These are phyloP conservation scores for Morpho helenor DNA, from an alignment of 2,888 invertebrate genomes.

Conservation along the genomic window DNA sequence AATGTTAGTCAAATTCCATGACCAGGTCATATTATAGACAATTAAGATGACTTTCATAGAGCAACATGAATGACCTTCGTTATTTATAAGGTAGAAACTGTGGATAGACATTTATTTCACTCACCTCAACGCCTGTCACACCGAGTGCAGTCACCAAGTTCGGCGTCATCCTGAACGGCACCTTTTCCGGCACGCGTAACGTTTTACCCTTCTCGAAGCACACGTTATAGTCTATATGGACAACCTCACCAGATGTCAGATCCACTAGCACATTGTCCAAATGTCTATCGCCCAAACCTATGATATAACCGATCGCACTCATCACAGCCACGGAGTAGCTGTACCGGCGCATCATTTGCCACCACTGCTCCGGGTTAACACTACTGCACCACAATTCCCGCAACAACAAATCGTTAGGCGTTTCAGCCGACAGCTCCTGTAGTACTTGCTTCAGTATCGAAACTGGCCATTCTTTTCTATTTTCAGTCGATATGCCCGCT, in stretches of 20 bases:
- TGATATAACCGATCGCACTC: conserved; percentile 99
- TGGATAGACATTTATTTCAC: conserved; percentile 41
- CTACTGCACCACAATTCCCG: conserved; percentile 97
- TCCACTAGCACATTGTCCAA: conserved; percentile 98
- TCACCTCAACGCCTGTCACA: conserved; percentile 96
- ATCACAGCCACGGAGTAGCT: conserved; percentile 97
- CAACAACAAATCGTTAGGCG: conserved; percentile 93
- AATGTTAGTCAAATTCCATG: no score
- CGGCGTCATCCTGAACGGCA: conserved; percentile 98
- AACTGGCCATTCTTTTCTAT: conserved; percentile 96
- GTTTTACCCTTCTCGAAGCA: conserved; percentile 99
- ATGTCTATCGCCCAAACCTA: conserved; percentile 98
- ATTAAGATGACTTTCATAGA: no score
- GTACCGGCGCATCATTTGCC: conserved; percentile 92
- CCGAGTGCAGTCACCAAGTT: conserved; percentile 96
- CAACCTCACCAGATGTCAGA: conserved; percentile 95
- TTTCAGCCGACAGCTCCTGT: conserved; percentile 91
- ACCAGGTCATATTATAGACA: no score
- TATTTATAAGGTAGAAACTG: background rate
- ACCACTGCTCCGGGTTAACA: conserved; percentile 94
- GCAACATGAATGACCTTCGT: background rate
- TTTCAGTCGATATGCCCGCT: conserved; percentile 89
- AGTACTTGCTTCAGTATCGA: conserved; percentile 90
- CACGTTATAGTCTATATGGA: conserved; percentile 99
- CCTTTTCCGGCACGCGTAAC: conserved; percentile 97